phyloP scores from a whole-genome alignment of 2,888 invertebrate species.

The Heliothis peltigera region DNA sequence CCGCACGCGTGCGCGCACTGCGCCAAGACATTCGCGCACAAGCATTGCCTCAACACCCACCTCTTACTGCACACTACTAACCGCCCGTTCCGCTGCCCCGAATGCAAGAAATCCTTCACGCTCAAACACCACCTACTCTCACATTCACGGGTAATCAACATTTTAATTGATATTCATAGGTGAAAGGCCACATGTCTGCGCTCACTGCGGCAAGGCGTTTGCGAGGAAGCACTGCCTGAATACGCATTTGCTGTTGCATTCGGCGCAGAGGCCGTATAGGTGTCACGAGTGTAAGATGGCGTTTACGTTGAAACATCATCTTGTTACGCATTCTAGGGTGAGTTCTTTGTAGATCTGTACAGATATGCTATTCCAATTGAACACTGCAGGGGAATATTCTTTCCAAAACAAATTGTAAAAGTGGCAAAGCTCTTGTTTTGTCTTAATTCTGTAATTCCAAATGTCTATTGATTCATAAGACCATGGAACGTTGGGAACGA shows the following conservation, averaged over 20 bases:
- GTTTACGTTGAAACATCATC: conserved; percentile 95
- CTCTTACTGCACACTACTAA: conserved; percentile 93
- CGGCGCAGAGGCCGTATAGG: conserved; percentile 94
- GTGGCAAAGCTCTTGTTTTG: too few species aligned
- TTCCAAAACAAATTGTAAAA: too few species aligned
- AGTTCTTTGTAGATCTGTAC: conserved; percentile 59
- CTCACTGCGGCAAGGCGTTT: conserved; percentile 94
- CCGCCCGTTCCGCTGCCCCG: conserved; percentile 93
- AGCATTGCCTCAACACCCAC: conserved; percentile 95
- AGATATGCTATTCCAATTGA: too few species aligned
- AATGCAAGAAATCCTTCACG: conserved; percentile 95
- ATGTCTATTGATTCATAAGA: too few species aligned
- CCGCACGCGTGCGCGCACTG: conserved; percentile 93
- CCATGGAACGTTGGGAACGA: too few species aligned
- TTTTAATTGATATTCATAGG: conserved; percentile 82
- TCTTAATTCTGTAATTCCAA: too few species aligned
- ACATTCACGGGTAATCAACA: conserved; percentile 91
- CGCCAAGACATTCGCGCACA: conserved; percentile 94
- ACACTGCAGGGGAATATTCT: too few species aligned
- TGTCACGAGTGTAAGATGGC: conserved; percentile 96
- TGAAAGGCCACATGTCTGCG: conserved; percentile 94
- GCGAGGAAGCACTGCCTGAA: conserved; percentile 95
- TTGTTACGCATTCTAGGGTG: conserved; percentile 94
- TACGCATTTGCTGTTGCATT: conserved; percentile 94
- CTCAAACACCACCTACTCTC: conserved; percentile 94